Conservation (phyloP, 2,797 vertebrate species). For the Periparus ater region DNA sequence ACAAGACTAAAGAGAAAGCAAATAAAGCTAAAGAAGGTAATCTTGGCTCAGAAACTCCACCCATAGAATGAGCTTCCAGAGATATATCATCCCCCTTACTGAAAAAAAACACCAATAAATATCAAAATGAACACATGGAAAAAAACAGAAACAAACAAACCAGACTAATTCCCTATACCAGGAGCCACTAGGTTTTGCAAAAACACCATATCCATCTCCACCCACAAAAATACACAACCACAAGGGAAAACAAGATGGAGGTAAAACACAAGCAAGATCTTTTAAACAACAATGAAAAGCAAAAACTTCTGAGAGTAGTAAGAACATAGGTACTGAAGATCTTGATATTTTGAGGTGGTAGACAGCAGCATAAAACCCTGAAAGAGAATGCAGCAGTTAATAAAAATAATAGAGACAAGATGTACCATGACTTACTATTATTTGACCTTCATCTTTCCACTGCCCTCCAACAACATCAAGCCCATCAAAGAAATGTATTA, state of each 20-base stretch:
- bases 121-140: background rate
- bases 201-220: background rate
- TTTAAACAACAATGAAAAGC: background rate
- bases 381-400: background rate
- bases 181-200: background rate
- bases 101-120: background rate
- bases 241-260: background rate
- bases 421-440: background rate
- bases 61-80: background rate
- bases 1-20: background rate
- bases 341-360: background rate
- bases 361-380: background rate
- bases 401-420: background rate
- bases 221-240: background rate
- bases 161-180: background rate
- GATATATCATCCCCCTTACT: background rate
- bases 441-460: background rate
- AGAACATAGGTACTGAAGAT: background rate
- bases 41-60: background rate
- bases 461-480: accelerated
- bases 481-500: background rate
- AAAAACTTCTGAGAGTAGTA: background rate
- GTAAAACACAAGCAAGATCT: background rate
- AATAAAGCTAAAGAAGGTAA: background rate
- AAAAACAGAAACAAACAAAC: background rate